A percentile compares a stretch with the other conserved stretches of the same genome.
Conservation (phyloP, 2,797 vertebrate species). For the Siniperca undulata region DNA sequence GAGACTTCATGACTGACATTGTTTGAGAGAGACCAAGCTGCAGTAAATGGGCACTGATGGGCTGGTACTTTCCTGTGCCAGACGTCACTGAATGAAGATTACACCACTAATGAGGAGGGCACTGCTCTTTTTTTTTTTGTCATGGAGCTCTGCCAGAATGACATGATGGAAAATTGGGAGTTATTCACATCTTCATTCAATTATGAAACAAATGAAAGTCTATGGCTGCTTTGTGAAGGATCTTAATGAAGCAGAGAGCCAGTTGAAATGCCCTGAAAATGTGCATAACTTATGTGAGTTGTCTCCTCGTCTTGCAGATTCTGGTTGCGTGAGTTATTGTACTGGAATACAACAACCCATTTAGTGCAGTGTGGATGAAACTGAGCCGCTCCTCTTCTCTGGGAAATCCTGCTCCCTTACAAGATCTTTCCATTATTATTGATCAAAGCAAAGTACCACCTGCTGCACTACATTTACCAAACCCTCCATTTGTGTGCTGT, state of each 20-base stretch:
- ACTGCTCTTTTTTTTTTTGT: neutral
- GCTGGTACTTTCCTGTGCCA: neutral
- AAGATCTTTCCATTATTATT: slow-evolving; percentile 24
- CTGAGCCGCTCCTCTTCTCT: neutral
- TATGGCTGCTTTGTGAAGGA: slow-evolving; percentile 3
- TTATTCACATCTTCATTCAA: slow-evolving; percentile 10
- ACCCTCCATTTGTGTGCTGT: neutral
- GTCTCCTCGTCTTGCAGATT: neutral
- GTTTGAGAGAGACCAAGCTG: neutral
- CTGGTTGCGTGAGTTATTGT: neutral
- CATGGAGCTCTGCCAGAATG: slow-evolving; percentile 18
- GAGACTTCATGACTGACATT: neutral
- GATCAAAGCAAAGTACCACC: slow-evolving; percentile 33
- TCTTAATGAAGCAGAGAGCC: slow-evolving; percentile 11
- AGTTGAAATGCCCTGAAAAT: slow-evolving; percentile 11
- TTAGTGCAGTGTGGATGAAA: neutral
- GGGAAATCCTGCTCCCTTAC: slow-evolving; percentile 16
- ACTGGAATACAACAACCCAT: neutral
- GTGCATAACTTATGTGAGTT: slow-evolving; percentile 1
- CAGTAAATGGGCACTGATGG: neutral
- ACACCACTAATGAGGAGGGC: slow-evolving; percentile 16
- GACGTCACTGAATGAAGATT: neutral
- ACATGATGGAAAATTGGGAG: slow-evolving; percentile 28
- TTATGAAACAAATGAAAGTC: slow-evolving; percentile 8
- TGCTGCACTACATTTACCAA: slow-evolving; percentile 7